These are phyloP conservation scores for Baronia brevicornis DNA, from an alignment of 2,888 invertebrate genomes.

Conservation along the genomic window DNA sequence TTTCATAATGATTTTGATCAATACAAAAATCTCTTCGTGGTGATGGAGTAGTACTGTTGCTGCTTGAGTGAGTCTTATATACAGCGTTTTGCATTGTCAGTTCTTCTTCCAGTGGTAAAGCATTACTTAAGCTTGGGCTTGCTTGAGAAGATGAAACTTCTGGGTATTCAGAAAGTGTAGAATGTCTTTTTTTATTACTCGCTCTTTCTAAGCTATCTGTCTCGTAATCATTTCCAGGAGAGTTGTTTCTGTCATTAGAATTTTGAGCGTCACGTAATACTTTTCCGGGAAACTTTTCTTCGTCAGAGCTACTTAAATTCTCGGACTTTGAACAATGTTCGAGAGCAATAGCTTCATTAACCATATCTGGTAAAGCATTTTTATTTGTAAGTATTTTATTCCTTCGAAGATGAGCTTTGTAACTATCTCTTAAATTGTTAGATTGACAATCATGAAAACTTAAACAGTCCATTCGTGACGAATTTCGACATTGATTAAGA, in stretches of 20 bases:
- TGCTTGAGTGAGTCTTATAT: constrained; percentile 78
- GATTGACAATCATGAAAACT: constrained; percentile 38
- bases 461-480: too few species aligned
- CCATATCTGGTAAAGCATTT: constrained; percentile 76
- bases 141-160: constrained; percentile 81
- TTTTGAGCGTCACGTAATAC: constrained; percentile 28
- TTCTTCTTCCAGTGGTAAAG: constrained; percentile 87
- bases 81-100: constrained; percentile 86
- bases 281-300: constrained; percentile 53
- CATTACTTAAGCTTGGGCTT: constrained; percentile 83
- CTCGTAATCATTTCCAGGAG: constrained; percentile 79
- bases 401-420: constrained; percentile 29
- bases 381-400: constrained; percentile 42
- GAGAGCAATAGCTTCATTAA: constrained; percentile 79
- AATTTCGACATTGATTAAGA: constrained; percentile 38
- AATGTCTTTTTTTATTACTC: constrained; percentile 65
- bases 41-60: constrained; percentile 67
- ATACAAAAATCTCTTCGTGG: constrained; percentile 47
- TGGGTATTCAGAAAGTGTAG: constrained; percentile 77
- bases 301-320: constrained; percentile 58
- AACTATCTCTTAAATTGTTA: constrained; percentile 38
- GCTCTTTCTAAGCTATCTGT: constrained; percentile 83
- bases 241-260: constrained; percentile 42
- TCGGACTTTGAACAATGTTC: constrained; percentile 62
- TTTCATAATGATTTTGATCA: constrained; percentile 64